Evolutionary conservation across 2,888 invertebrate genomes (phyloP), one percentile per base, ranked within the genome.

Genomic region (Phyllotreta cruciferae): DNA sequence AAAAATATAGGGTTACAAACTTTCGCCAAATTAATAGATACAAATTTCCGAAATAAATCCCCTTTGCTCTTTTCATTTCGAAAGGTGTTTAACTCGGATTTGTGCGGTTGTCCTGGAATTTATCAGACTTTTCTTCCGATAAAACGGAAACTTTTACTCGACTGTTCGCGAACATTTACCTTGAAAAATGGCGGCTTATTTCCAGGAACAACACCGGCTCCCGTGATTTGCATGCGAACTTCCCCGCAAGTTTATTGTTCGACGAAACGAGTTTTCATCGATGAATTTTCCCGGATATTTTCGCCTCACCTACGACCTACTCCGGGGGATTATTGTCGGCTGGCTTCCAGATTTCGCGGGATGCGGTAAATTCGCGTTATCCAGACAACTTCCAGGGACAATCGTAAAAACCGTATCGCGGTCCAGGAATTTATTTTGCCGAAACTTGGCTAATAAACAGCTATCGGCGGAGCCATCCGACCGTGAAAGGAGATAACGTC

Each of bases 401-500:
- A 24, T 24, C 24, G 24, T 24, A 24, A 24, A 24, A 24, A 24
- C 24, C 24, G 24, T 24, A 24, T 24, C 24, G 24, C 24, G 24
- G 24, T 24, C 24, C 24, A 24, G 24, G 24, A 24, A 52, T 37
- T 52, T 38, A 37, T 37, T 52, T 37, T 52, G 52, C 11, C 52
- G 13, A 52, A 41, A 52, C 37, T 52, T 52, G 38, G 37, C 52
- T 37, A 52, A 52, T 52, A 52, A 52, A 52, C 37, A 52, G 52
- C 34, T 52, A 52, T 52, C 52, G 11, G 52, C 34, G 54, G 60
- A 55, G 24, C 66, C 66, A 63, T 62, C 66, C 63, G 66, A 69
- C 71, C 70, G 69, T 71, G 68, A 73, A 72, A 64, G 52, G 62
- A 64, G 73, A 73, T 73, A 73, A 71, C 56, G 68, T 60, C 63